Evolutionary conservation across 2,888 invertebrate species (phyloP).

Genomic region (Eueremaeus valkanovi): DNA sequence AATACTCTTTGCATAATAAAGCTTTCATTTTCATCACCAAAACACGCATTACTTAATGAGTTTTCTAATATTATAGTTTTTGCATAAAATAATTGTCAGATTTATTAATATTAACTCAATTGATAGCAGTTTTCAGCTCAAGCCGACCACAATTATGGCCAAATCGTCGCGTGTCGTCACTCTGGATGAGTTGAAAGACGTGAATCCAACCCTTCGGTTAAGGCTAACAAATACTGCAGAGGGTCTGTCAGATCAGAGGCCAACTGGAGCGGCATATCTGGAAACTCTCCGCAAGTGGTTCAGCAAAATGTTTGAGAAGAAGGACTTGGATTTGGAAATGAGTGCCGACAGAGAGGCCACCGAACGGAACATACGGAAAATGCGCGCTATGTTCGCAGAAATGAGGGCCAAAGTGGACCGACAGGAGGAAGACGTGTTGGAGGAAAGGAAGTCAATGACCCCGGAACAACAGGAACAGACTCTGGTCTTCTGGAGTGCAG

Average conservation of each 20-base stretch:
- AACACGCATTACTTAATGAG: too few species aligned
- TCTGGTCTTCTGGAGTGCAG: constrained; percentile 1
- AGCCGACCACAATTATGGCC: too few species aligned
- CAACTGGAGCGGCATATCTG: too few species aligned
- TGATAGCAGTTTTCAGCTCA: too few species aligned
- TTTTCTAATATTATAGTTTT: too few species aligned
- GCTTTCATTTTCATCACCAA: too few species aligned
- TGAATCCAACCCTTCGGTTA: neutral
- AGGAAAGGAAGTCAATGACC: neutral
- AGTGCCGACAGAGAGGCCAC: neutral
- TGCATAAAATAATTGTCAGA: too few species aligned
- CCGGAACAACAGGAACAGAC: neutral
- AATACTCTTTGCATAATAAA: too few species aligned
- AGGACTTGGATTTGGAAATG: neutral
- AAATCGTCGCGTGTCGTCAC: too few species aligned
- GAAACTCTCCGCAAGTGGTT: neutral
- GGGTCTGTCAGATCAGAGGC: neutral
- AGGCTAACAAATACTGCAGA: neutral
- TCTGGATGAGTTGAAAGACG: neutral
- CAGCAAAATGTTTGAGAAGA: neutral
- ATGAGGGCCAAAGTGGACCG: neutral
- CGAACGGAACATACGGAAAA: neutral
- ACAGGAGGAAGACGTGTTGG: neutral
- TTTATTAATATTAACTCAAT: too few species aligned
- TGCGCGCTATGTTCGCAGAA: neutral